phyloP scores from a whole-genome alignment of 2,113 vertebrate species.

The Microtus richardsoni region DNA sequence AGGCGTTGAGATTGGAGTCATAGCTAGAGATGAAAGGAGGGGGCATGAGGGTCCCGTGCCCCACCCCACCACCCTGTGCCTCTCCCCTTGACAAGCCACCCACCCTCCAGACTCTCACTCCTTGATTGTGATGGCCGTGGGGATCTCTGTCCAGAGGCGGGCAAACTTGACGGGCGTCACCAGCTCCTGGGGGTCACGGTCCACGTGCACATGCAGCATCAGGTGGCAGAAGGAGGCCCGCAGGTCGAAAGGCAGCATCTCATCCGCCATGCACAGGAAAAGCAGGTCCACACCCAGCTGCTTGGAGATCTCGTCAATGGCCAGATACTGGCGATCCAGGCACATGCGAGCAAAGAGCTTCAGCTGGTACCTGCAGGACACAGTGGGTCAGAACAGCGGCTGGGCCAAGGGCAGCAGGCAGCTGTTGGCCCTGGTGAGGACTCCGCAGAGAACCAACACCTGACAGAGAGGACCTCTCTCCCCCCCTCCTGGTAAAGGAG shows the following conservation, averaged over 20 bases:
- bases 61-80: background rate
- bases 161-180: conserved; percentile 98
- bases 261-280: conserved; percentile 99
- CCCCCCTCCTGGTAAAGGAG: background rate
- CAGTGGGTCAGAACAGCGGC: background rate
- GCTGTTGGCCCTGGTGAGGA: background rate
- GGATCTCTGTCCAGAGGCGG: conserved; percentile 98
- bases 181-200: conserved; percentile 97
- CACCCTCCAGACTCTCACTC: conserved; percentile 88
- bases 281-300: conserved; percentile 97
- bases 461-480: background rate
- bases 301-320: conserved; percentile 98
- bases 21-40: conserved; percentile 88
- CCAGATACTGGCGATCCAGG: conserved; percentile 97
- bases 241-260: conserved; percentile 96
- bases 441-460: background rate
- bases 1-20: conserved; percentile 96
- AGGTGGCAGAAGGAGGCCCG: conserved; percentile 98
- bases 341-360: conserved; percentile 99
- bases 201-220: conserved; percentile 98
- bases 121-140: conserved; percentile 97
- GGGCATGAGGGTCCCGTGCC: background rate
- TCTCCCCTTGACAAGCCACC: fast-evolving
- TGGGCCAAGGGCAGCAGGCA: background rate
- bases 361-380: conserved; percentile 93